Evolutionary conservation across 2,888 invertebrate species (phyloP).

Genomic region (Lepidochrysops patricia): DNA sequence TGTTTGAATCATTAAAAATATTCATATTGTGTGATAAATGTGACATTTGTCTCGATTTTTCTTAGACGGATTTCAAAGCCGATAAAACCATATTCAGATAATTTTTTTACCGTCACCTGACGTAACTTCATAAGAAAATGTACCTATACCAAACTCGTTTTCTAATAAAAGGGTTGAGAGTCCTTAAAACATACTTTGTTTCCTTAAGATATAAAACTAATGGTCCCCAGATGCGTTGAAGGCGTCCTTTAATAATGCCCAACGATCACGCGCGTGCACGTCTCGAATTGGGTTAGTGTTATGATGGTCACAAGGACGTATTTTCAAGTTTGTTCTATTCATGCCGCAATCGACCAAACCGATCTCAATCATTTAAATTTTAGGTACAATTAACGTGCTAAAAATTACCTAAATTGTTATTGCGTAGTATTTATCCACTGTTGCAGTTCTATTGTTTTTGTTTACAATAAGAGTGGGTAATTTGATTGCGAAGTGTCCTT

Average conservation of each 20-base stretch:
- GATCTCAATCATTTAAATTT: neutral
- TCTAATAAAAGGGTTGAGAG: neutral
- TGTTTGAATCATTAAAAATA: neutral
- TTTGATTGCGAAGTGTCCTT: constrained; percentile 44
- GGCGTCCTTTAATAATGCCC: constrained; percentile 46
- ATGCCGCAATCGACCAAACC: neutral
- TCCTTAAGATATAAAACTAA: constrained; percentile 18
- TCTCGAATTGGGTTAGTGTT: constrained; percentile 59
- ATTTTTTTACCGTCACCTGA: neutral
- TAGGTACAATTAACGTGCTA: neutral
- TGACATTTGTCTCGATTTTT: no score
- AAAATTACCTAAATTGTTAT: neutral
- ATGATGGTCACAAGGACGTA: constrained; percentile 52
- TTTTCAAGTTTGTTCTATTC: constrained; percentile 25
- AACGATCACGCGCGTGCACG: constrained; percentile 55
- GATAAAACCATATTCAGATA: no score
- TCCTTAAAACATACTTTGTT: neutral
- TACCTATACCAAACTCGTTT: neutral
- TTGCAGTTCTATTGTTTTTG: neutral
- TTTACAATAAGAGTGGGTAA: neutral
- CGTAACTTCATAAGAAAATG: neutral
- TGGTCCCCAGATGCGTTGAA: constrained; percentile 44
- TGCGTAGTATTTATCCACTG: neutral
- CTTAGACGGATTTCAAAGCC: no score
- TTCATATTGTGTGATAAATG: no score